phyloP scores from a whole-genome alignment of 2,888 invertebrate genomes.

The Alloscopus bannaensis region DNA sequence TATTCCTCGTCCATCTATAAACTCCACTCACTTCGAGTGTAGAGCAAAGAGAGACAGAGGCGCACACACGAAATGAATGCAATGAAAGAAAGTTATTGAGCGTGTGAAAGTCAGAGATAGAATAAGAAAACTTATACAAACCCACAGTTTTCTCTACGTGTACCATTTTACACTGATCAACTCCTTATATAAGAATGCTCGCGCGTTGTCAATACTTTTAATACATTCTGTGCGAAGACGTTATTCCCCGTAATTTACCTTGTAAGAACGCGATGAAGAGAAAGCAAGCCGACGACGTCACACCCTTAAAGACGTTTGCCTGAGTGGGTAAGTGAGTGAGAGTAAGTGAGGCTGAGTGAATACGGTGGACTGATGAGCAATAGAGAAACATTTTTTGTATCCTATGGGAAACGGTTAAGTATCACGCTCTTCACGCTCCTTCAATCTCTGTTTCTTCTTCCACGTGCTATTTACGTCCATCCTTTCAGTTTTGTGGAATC shows the following conservation, averaged over 20 bases:
- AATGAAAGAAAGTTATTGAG: conserved; percentile 9
- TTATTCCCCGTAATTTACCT: conserved; percentile 17
- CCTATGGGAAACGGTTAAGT: conserved; percentile 57
- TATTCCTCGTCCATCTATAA: too few species aligned
- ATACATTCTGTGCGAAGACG: conserved; percentile 8
- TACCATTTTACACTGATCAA: neutral
- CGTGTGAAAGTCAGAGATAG: conserved; percentile 30
- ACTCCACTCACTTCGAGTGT: too few species aligned
- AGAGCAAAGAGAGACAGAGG: too few species aligned
- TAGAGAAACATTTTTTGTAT: conserved; percentile 41
- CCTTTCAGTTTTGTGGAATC: too few species aligned
- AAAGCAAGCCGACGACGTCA: conserved; percentile 18
- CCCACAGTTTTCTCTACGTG: neutral
- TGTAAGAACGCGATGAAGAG: conserved; percentile 1
- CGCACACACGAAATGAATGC: too few species aligned
- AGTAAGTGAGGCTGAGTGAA: conserved; percentile 15
- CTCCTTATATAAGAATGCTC: neutral
- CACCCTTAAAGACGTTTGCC: conserved; percentile 26
- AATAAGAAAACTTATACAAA: conserved; percentile 17
- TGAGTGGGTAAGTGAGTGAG: conserved; percentile 27
- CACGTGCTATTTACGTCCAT: too few species aligned
- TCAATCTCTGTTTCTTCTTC: conserved; percentile 44
- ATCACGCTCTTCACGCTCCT: conserved; percentile 45
- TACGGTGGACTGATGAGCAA: conserved; percentile 50
- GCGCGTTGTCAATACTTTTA: conserved; percentile 20